A percentile compares a stretch with the other conserved stretches of the same genome.
These are phyloP conservation scores for Pristionchus mayeri DNA, from an alignment of 2,888 invertebrate species.

Conservation along the genomic window DNA sequence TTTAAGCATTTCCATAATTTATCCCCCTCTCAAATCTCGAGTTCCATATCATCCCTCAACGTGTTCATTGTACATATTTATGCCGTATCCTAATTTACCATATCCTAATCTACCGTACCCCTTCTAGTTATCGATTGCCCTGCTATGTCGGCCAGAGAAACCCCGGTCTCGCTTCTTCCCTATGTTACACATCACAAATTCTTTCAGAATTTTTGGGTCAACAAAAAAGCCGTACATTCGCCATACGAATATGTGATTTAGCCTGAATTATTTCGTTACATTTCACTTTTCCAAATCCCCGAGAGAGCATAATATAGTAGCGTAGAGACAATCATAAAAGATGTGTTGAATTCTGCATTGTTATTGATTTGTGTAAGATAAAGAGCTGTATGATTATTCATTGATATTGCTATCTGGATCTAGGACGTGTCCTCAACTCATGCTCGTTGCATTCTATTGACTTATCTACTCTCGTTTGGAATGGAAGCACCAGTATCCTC, in stretches of 20 bases:
- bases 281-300: neutral
- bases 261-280: slow-evolving; percentile 23
- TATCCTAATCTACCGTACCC: slow-evolving; percentile 10
- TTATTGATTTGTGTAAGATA: slow-evolving; percentile 29
- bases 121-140: slow-evolving; percentile 13
- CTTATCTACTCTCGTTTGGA: too few species aligned
- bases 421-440: too few species aligned
- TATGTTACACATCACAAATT: neutral
- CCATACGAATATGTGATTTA: slow-evolving; percentile 23
- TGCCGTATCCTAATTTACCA: neutral
- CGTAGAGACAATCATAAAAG: neutral
- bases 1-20: neutral
- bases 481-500: too few species aligned
- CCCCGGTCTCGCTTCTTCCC: neutral
- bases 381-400: too few species aligned
- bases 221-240: slow-evolving; percentile 31
- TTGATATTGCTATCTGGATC: too few species aligned
- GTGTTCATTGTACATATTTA: slow-evolving; percentile 31
- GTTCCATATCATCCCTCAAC: neutral
- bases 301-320: slow-evolving; percentile 38
- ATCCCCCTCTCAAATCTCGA: slow-evolving; percentile 2
- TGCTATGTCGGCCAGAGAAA: slow-evolving; percentile 17
- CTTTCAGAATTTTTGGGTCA: slow-evolving; percentile 44
- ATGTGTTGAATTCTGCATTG: neutral
- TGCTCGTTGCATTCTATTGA: too few species aligned